Base-by-base conservation (phyloP, 2,113 vertebrate species). In the Eurypyga helias region DNA sequence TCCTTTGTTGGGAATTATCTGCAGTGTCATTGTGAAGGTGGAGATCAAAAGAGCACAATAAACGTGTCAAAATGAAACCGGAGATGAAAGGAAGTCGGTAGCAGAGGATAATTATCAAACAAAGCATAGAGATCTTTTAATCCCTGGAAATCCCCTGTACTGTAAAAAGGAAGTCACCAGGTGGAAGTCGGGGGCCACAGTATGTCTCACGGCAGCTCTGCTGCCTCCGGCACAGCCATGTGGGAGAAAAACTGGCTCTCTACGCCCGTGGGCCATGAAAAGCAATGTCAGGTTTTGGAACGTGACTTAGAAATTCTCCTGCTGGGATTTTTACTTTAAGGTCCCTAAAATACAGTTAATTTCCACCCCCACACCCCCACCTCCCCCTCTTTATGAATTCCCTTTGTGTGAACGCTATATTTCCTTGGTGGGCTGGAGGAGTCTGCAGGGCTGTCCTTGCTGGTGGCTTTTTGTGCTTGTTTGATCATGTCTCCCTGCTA, bases 61-160 rank as follows among this genome's bases (percentile, higher is more conserved):
- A 89, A 84, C 9, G 29, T 75, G 60, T 92, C 65, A 87, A 73
- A 92, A 93, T 65, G 70, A 62, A 96, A 12, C 8, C 5, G 3
- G 91, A 81, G 91, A 43, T 81, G 64, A 94, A 87, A 60, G 87
- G 86, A 89, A 92, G 80, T 1, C 1, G 23, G 86, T 87, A 11
- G 46, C 55, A 72, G 76, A 73, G 60, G 46, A 4, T 78, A 36
- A 89, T 89, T 64, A 71, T 45, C 77, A 81, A 89, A 94, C 33
- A 83, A 71, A 81, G 81, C 2, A 0, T 0, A 18, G 72, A 57
- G 79, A 49, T 64, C 38, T 77, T 52, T 85, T 87, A 11, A 92
- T 96, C 89, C 87, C 43, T 96, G 93, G 96, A 87, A 96, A 92
- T 60, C 70, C 83, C 80, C 86, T 77, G 66, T 8, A 0, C 49